Evolutionary conservation across 2,888 invertebrate genomes (phyloP).

Genomic region (Synanthedon myopaeformis): DNA sequence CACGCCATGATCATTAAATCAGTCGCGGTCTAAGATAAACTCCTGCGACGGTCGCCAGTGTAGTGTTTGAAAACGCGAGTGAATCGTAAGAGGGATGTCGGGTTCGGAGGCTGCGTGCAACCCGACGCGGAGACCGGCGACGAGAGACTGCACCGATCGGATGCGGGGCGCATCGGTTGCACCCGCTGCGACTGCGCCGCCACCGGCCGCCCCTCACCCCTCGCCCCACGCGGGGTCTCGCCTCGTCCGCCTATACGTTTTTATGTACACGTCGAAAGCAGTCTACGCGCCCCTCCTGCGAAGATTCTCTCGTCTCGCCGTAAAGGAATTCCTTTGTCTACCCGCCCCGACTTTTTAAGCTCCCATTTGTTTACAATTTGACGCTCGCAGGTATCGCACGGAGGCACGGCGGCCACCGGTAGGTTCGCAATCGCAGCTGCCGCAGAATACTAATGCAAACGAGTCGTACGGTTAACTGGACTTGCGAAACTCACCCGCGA

Average conservation of each 20-base stretch:
- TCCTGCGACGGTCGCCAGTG: too few species aligned
- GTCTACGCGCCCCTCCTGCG: slow-evolving; percentile 51
- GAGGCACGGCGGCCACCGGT: background rate
- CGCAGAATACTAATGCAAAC: slow-evolving; percentile 62
- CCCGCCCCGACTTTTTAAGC: slow-evolving; percentile 24
- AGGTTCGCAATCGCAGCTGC: slow-evolving; percentile 48
- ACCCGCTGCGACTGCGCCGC: slow-evolving; percentile 25
- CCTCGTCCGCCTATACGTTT: slow-evolving; percentile 65
- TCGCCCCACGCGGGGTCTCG: slow-evolving; percentile 60
- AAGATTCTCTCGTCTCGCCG: slow-evolving; percentile 52
- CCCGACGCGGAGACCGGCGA: slow-evolving; percentile 51
- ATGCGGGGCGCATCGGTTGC: slow-evolving; percentile 31
- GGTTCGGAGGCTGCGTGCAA: slow-evolving; percentile 57
- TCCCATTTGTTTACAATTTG: slow-evolving; percentile 23
- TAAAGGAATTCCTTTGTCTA: slow-evolving; percentile 56
- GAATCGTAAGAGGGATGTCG: slow-evolving; percentile 8
- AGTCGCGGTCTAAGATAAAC: background rate
- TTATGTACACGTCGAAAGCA: slow-evolving; percentile 59
- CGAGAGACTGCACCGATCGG: slow-evolving; percentile 55
- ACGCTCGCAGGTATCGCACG: slow-evolving; percentile 6
- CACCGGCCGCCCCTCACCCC: slow-evolving; percentile 52
- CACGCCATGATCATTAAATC: slow-evolving; percentile 40
- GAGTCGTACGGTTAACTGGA: slow-evolving; percentile 62
- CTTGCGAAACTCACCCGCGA: slow-evolving; percentile 60
- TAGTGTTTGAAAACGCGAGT: background rate